Evolutionary conservation across 2,888 invertebrate genomes (phyloP).

Genomic region (Heliconius ismenius): DNA sequence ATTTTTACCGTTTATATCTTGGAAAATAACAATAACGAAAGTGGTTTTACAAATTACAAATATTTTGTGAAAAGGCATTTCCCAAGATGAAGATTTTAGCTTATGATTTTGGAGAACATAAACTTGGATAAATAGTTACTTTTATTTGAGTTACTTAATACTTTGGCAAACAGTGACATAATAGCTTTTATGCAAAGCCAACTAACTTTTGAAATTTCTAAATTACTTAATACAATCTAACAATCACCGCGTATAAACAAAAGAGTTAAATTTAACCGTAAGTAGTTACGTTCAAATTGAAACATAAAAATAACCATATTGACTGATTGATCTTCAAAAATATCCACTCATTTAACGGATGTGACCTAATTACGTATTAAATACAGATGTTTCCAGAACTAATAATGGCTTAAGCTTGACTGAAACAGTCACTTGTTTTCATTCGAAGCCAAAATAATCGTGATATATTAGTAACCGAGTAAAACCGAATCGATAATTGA

Average conservation of each 20-base stretch:
- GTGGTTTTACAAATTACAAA: too few species aligned
- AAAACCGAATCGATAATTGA: slow-evolving; percentile 23
- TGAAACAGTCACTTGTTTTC: slow-evolving; percentile 32
- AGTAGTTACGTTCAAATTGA: not conserved
- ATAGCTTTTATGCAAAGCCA: too few species aligned
- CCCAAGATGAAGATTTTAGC: too few species aligned
- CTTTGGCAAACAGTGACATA: too few species aligned
- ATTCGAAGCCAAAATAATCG: slow-evolving; percentile 28
- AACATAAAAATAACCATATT: slow-evolving; percentile 4
- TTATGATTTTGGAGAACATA: too few species aligned
- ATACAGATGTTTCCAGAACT: slow-evolving; percentile 32
- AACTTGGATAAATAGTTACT: too few species aligned
- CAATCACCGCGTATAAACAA: not conserved
- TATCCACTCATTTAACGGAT: slow-evolving; percentile 21
- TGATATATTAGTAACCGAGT: slow-evolving; percentile 26
- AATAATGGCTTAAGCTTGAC: slow-evolving; percentile 29
- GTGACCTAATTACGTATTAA: slow-evolving; percentile 32
- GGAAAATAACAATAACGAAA: too few species aligned
- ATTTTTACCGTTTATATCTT: too few species aligned
- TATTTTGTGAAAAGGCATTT: too few species aligned
- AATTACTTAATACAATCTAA: not conserved
- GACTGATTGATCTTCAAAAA: slow-evolving; percentile 22
- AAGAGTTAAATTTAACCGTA: not conserved
- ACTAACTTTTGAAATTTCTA: too few species aligned
- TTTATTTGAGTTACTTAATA: too few species aligned